phyloP scores from a whole-genome alignment of 2,113 vertebrate species.

The Papio anubis region DNA sequence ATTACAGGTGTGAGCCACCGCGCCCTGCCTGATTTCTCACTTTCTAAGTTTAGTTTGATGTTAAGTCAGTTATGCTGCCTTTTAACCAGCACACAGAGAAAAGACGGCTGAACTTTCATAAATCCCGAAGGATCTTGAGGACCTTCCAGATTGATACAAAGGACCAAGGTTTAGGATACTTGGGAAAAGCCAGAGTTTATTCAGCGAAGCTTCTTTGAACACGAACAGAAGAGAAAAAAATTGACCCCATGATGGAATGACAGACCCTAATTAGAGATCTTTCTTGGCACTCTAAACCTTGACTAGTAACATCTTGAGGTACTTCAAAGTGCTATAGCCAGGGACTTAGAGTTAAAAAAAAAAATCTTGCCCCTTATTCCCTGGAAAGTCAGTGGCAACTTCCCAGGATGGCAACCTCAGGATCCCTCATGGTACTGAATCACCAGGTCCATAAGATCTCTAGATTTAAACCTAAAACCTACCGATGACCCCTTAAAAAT shows the following conservation, averaged over 20 bases:
- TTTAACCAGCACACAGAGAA: neutral
- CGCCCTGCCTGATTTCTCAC: neutral
- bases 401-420: neutral
- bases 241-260: neutral
- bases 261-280: neutral
- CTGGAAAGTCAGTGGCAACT: neutral
- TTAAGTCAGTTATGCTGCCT: neutral
- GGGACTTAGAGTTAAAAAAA: neutral
- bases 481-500: neutral
- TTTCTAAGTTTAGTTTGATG: neutral
- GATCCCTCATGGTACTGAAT: neutral
- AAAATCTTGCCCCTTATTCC: neutral
- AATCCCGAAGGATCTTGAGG: neutral
- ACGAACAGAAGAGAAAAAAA: neutral
- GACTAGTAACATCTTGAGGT: neutral
- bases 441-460: neutral
- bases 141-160: neutral
- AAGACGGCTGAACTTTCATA: neutral
- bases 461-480: neutral
- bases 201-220: neutral
- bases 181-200: neutral
- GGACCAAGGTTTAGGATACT: neutral
- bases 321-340: neutral
- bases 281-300: neutral
- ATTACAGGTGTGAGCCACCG: accelerated